phyloP scores from a whole-genome alignment of 2,888 invertebrate species.

The Sphinx pinastri region DNA sequence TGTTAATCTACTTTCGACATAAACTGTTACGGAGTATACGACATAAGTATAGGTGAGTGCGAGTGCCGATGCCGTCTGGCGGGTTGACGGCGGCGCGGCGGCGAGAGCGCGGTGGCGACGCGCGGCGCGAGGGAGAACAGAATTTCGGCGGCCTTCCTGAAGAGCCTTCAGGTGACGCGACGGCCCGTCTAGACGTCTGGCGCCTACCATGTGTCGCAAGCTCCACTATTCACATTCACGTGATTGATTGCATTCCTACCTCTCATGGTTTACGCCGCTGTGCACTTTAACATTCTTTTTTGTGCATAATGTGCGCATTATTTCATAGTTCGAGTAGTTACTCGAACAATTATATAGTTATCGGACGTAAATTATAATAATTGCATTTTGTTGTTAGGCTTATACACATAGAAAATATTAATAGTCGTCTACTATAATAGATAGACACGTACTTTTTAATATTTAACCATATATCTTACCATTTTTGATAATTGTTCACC shows the following conservation, averaged over 20 bases:
- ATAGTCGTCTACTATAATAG: no score
- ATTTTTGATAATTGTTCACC: no score
- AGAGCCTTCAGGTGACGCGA: conserved; percentile 73
- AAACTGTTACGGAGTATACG: not conserved
- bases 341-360: no score
- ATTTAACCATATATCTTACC: no score
- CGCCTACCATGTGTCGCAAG: conserved; percentile 63
- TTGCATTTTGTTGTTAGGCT: no score
- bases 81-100: not conserved
- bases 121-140: conserved; percentile 45
- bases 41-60: conserved; percentile 6
- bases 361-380: no score
- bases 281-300: conserved; percentile 34
- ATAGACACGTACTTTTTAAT: no score
- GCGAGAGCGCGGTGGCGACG: conserved; percentile 25
- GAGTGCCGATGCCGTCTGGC: conserved; percentile 15
- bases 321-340: not conserved
- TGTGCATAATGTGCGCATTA: not conserved
- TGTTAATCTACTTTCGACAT: conserved; percentile 10
- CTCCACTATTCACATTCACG: conserved; percentile 38
- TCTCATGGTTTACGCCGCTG: conserved; percentile 33
- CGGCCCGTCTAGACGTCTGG: conserved; percentile 71
- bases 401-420: no score
- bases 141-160: conserved; percentile 64
- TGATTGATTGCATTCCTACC: conserved; percentile 41